Evolutionary conservation across 2,797 vertebrate species (phyloP).

Genomic region (Pristis pectinata): DNA sequence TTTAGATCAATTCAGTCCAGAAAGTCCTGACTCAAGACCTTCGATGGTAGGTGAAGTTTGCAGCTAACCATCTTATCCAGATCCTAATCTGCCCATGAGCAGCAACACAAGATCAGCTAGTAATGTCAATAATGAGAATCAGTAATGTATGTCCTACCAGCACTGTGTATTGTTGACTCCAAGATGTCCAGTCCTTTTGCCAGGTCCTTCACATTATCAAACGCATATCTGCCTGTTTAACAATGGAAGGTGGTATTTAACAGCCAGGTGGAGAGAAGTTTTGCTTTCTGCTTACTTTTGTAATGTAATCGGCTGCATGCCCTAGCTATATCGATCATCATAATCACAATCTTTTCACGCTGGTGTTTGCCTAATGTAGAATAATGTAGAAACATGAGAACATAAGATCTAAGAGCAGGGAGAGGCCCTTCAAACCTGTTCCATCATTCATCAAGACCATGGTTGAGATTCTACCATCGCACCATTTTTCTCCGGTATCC

Average conservation of each 20-base stretch:
- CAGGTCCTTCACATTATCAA: conserved; percentile 16
- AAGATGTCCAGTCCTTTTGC: background rate
- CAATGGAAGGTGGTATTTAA: background rate
- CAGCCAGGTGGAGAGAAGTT: background rate
- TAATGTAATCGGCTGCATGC: background rate
- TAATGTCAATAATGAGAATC: background rate
- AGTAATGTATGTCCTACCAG: background rate
- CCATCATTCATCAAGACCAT: too few relatives aligned
- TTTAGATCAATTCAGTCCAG: too few relatives aligned
- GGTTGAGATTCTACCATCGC: too few relatives aligned
- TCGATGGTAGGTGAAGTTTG: background rate
- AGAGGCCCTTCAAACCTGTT: too few relatives aligned
- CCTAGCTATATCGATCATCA: background rate
- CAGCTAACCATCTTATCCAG: background rate
- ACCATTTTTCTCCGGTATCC: too few relatives aligned
- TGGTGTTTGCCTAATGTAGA: too few relatives aligned
- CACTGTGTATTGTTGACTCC: background rate
- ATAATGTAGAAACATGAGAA: too few relatives aligned
- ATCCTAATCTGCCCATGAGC: background rate
- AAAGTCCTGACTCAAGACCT: too few relatives aligned
- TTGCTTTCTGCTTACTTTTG: background rate
- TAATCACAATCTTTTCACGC: too few relatives aligned
- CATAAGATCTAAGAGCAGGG: too few relatives aligned
- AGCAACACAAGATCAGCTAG: background rate
- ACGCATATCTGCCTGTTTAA: conserved; percentile 11